Conservation (phyloP, 92 coral and sea anemone genomes). For the Epizoanthus stellaris region DNA sequence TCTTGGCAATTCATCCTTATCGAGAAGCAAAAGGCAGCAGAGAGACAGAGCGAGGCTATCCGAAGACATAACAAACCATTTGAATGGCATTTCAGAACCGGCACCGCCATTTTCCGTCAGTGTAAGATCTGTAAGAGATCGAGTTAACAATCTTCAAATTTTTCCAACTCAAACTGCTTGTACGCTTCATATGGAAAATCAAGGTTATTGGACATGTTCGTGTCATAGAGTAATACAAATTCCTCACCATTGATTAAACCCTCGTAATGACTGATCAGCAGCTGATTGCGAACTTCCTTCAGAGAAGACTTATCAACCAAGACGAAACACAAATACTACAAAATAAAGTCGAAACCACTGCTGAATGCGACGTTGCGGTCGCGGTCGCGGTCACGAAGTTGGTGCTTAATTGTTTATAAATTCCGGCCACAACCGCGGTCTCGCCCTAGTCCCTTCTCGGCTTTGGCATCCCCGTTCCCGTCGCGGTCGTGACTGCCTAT, state of each 20-base stretch:
- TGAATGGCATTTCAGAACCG: background rate
- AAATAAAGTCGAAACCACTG: too few species aligned
- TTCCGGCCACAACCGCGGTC: background rate
- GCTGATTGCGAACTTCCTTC: too few species aligned
- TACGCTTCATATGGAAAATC: conserved; percentile 5
- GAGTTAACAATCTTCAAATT: background rate
- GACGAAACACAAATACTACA: too few species aligned
- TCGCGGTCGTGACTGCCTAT: too few species aligned
- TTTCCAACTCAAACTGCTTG: conserved; percentile 5
- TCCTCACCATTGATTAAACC: too few species aligned
- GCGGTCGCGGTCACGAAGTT: background rate
- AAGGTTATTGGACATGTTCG: background rate
- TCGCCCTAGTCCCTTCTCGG: conserved; percentile 7
- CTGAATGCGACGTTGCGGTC: too few species aligned
- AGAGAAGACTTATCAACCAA: too few species aligned
- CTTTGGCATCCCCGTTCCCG: conserved; percentile 7
- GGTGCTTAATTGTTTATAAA: conserved; percentile 7
- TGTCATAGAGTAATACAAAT: too few species aligned
- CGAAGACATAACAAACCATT: background rate
- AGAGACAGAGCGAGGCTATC: too few species aligned
- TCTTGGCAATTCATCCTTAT: too few species aligned
- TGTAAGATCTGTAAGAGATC: background rate
- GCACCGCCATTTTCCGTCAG: background rate
- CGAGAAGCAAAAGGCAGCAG: too few species aligned
- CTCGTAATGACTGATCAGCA: too few species aligned